Percentiles rank a stretch among this genome's conserved stretches.
Evolutionary conservation across 64 coral and sea anemone species (phyloP).

Genomic region (Dendrophyllia cribrosa): DNA sequence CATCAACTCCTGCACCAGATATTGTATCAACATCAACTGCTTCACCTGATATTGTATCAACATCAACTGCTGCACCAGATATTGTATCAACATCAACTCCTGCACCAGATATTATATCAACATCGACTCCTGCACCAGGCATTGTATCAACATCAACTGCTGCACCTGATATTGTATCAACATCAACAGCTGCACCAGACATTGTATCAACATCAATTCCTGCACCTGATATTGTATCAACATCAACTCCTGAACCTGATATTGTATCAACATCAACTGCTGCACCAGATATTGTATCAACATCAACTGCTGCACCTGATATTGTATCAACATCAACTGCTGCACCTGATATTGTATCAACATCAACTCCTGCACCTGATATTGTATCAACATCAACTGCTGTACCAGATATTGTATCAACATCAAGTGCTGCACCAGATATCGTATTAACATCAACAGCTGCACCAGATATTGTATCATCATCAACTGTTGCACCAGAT

Average conservation of each 20-base stretch:
- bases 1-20: not conserved
- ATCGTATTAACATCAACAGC: not conserved
- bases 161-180: not conserved
- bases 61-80: not conserved
- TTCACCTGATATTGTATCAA: not conserved
- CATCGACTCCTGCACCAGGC: not conserved
- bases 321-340: too few relatives aligned
- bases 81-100: not conserved
- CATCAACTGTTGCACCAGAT: not conserved
- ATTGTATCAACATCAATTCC: not conserved
- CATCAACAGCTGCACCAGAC: not conserved
- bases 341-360: not conserved
- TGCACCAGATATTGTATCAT: not conserved
- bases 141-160: not conserved
- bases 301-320: too few relatives aligned
- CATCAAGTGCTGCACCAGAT: not conserved
- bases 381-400: not conserved
- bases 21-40: not conserved
- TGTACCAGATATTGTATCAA: not conserved
- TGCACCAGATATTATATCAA: not conserved
- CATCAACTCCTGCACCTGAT: not conserved
- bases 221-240: too few relatives aligned
- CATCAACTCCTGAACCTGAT: too few relatives aligned
- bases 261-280: too few relatives aligned
- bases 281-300: too few relatives aligned